Base-by-base conservation (phyloP, 37 sponge, comb jelly and placozoan species). In the Petrosia ficiformis region DNA sequence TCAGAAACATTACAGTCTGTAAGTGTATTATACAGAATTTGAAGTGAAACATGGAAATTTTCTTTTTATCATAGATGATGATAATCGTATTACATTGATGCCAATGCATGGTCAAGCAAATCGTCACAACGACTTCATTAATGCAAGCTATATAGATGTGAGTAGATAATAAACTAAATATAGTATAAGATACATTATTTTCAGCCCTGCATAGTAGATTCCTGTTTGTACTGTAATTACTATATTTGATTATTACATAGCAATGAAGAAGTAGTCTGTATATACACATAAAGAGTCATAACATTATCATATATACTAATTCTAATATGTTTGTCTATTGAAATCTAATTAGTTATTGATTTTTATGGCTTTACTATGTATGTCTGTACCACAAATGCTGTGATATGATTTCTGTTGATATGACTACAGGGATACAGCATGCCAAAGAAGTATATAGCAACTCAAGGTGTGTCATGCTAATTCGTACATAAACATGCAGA, bases 111-210 rank as follows among this genome's bases (percentile, higher is more conserved):
- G 72, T 3, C 26, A 14, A 28, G 60, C 34, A n/a, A 41, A 71
- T 31, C 14, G 32, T 26, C n/a, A 33, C 10, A 39, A 69, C 41
- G 72, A 76, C 34, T 87, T 84, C 84, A 87, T 84, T 40, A 81
- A 80, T 39, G 88, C 88, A 37, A 42, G 71, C 37, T 84, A 84
- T 57, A 65, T 87, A 5, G 71, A 87, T 71, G 88, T 61, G n/a
- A n/a, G n/a, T 26, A 61, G 28, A n/a, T 61, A n/a, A n/a, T 11
- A 26, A 26, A 29, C n/a, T 61, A 6, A 5, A n/a, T n/a, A n/a
- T n/a, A n/a, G n/a, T n/a, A n/a, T n/a, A n/a, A n/a, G n/a, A n/a
- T n/a, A n/a, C n/a, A n/a, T n/a, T n/a, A n/a, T n/a, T n/a, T n/a
- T n/a, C n/a, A n/a, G n/a, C n/a, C n/a, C n/a, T n/a, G n/a, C n/a